phyloP scores from a whole-genome alignment of 2,888 invertebrate genomes.

The Ormia ochracea region DNA sequence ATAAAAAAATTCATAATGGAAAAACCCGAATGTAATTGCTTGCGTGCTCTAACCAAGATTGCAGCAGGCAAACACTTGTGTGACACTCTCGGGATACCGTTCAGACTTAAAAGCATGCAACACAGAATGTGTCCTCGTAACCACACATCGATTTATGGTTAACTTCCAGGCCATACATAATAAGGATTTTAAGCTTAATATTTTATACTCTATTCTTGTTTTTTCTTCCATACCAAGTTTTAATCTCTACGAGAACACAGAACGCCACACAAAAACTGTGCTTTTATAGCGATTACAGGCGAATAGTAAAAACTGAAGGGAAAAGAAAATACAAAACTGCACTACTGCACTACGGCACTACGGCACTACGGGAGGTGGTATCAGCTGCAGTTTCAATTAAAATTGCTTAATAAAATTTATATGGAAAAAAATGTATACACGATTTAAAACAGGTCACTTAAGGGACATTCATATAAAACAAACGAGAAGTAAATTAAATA shows the following conservation, averaged over 20 bases:
- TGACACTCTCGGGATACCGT: conserved; percentile 1
- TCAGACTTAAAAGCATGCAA: neutral
- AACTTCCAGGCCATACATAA: conserved; percentile 51
- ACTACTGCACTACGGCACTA: no score
- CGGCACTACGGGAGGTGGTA: conserved; percentile 42
- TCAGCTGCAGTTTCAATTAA: conserved; percentile 55
- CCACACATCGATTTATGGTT: conserved; percentile 50
- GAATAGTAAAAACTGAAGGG: neutral
- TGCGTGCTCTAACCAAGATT: conserved; percentile 54
- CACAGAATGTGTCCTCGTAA: conserved; percentile 16
- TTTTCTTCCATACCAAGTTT: conserved; percentile 23
- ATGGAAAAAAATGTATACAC: conserved; percentile 4
- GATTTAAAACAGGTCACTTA: neutral
- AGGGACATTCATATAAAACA: neutral
- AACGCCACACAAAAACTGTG: conserved; percentile 7
- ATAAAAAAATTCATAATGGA: neutral
- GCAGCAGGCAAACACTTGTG: conserved; percentile 8
- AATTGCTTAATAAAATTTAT: conserved; percentile 38
- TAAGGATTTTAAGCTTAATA: conserved; percentile 41
- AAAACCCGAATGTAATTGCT: conserved; percentile 29
- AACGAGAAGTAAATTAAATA: neutral
- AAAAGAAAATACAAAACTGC: neutral
- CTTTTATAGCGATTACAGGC: conserved; percentile 21
- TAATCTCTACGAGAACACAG: conserved; percentile 46
- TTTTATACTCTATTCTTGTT: neutral